These are phyloP conservation scores for Molossus alvarezi DNA, from an alignment of 2,797 vertebrate species.

Conservation along the genomic window DNA sequence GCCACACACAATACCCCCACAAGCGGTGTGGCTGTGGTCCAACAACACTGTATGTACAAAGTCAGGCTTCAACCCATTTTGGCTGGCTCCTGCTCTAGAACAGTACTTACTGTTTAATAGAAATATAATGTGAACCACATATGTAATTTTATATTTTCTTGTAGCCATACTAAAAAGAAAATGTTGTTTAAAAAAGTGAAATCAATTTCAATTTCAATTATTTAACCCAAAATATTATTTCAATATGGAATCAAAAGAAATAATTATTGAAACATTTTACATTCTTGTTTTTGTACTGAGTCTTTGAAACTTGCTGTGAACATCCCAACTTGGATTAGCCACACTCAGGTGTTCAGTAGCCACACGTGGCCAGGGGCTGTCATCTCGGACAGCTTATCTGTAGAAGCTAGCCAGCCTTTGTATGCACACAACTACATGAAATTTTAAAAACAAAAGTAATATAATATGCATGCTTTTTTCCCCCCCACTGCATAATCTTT, in stretches of 20 bases:
- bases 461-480: background rate
- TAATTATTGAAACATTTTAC: slow-evolving; percentile 36
- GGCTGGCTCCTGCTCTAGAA: background rate
- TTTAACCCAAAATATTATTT: slow-evolving; percentile 61
- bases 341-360: background rate
- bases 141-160: slow-evolving; percentile 13
- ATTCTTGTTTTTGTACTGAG: slow-evolving; percentile 17
- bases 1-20: background rate
- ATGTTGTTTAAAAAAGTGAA: background rate
- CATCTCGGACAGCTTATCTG: background rate
- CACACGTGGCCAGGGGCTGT: background rate
- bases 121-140: background rate
- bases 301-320: slow-evolving; percentile 1
- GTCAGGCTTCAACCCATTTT: background rate
- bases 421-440: background rate
- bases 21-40: background rate
- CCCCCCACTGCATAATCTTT: slow-evolving; percentile 32
- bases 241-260: slow-evolving; percentile 27
- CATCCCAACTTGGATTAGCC: background rate
- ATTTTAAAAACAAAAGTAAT: background rate
- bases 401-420: background rate
- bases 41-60: background rate
- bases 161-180: background rate
- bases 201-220: slow-evolving; percentile 11
- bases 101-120: background rate